phyloP scores from a whole-genome alignment of 2,113 vertebrate genomes.

The Ondatra zibethicus region DNA sequence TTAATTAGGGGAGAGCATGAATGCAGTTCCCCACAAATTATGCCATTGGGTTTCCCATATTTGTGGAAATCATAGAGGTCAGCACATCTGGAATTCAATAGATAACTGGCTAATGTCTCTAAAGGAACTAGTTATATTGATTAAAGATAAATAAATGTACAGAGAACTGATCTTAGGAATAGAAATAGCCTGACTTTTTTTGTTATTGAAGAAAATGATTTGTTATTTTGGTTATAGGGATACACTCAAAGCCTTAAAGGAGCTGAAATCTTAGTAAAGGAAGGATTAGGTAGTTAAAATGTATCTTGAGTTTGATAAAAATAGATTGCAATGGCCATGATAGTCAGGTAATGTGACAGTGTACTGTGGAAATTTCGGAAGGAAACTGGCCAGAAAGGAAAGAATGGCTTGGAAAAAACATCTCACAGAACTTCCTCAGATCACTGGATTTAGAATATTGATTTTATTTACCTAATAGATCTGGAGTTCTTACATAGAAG shows the following conservation, averaged over 20 bases:
- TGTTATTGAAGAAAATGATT: constrained; percentile 23
- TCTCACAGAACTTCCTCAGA: neutral
- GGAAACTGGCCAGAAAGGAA: constrained; percentile 36
- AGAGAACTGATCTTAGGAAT: constrained; percentile 21
- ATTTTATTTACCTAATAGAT: neutral
- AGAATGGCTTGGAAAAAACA: constrained; percentile 20
- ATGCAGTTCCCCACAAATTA: neutral
- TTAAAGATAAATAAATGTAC: constrained; percentile 26
- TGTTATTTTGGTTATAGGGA: neutral
- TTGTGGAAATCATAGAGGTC: neutral
- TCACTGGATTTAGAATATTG: constrained; percentile 35
- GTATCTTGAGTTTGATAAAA: constrained; percentile 37
- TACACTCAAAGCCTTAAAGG: neutral
- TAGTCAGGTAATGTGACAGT: constrained; percentile 6
- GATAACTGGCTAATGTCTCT: neutral
- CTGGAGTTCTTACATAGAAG: neutral
- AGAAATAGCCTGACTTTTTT: constrained; percentile 47
- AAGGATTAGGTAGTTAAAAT: constrained; percentile 12
- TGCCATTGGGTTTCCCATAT: neutral
- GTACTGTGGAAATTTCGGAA: constrained; percentile 29
- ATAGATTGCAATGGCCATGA: neutral
- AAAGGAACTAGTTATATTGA: neutral
- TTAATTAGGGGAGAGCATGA: neutral
- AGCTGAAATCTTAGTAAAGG: constrained; percentile 2
- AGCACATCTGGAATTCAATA: neutral